Conservation (phyloP, 2,888 invertebrate species). For the Cryptus viduatorius region DNA sequence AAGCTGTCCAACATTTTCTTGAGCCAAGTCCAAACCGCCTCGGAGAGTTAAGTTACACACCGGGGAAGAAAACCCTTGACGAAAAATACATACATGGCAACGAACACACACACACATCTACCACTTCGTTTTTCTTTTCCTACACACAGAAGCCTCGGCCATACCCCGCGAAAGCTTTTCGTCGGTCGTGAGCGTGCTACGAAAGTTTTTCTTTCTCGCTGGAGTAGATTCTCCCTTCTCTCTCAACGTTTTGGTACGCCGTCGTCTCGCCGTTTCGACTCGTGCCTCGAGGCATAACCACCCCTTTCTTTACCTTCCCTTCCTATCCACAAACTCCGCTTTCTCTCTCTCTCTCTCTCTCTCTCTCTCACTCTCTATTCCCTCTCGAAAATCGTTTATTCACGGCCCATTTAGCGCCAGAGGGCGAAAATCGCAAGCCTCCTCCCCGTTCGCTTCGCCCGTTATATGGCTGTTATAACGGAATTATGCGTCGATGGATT, state of each 20-base stretch:
- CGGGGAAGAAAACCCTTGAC: conserved; percentile 34
- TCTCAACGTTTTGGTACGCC: conserved; percentile 14
- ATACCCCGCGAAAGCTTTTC: conserved; percentile 19
- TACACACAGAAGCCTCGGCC: conserved; percentile 34
- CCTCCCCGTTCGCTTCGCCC: not conserved
- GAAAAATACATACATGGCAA: conserved; percentile 22
- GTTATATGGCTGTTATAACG: conserved; percentile 48
- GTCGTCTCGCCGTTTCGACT: conserved; percentile 32
- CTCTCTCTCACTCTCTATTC: not conserved
- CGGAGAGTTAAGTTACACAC: conserved; percentile 47
- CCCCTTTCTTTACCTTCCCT: conserved; percentile 49
- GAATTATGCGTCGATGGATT: conserved; percentile 56
- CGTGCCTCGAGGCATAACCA: conserved; percentile 51
- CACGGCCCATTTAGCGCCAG: conserved; percentile 62
- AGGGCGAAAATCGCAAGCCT: conserved; percentile 50
- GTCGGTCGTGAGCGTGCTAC: conserved; percentile 20
- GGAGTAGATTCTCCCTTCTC: conserved; percentile 40
- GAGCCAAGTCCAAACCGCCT: conserved; percentile 30
- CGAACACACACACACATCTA: conserved; percentile 11
- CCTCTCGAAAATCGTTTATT: conserved; percentile 63
- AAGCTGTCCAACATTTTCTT: conserved; percentile 46
- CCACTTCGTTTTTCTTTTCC: conserved; percentile 19
- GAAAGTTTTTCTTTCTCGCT: conserved; percentile 51
- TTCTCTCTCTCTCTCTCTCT: conserved; percentile 30
- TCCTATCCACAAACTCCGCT: conserved; percentile 39